Base-by-base conservation (phyloP, 1,140 invertebrate species). In the Sarcophaga peregrina region DNA sequence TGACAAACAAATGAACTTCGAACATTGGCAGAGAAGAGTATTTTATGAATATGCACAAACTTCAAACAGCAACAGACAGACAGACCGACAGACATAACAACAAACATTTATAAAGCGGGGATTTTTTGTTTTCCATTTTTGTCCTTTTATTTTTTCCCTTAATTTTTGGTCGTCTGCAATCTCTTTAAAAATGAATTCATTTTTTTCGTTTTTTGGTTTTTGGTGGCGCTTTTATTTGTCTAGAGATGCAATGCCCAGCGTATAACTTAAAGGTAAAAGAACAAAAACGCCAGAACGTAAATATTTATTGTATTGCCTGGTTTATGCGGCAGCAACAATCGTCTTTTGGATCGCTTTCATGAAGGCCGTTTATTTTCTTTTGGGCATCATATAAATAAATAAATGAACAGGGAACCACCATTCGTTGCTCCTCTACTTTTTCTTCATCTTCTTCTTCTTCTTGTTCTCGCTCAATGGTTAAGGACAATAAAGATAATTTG, bases 301-400 rank as follows among this genome's bases (percentile, higher is more conserved):
- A 58, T 58, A 58, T 58, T 58, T 58, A 58, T 58, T 58, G 54
- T 58, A 58, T 58, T 58, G 54, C n/a, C 11, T 62, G 10, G n/a
- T n/a, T 2, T 37, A 37, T 62, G 62, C 62, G 7, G 62, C 62
- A 68, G 9, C 8, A 68, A 68, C 62, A 68, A 68, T 20, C 62
- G 20, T 37, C 62, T 68, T 68, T 37, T 13, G 62, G 62, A 20
- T 37, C 5, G 17, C n/a, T 58, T 68, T 68, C 25, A 68, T 68
- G 62, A 68, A 68, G 62, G 62, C 62, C 62, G 62, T 68, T 68
- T 8, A 68, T 68, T 68, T 68, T 68, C 62, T n/a, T n/a, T 68
- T 68, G 62, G 20, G 62, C 62, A 20, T 68, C 17, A 68, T 20
- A 68, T 68, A 68, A 68, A 68, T 68, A 68, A 62, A 62, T 62